Base-by-base conservation (phyloP, 2,888 invertebrate species). In the Spilarctia lutea region DNA sequence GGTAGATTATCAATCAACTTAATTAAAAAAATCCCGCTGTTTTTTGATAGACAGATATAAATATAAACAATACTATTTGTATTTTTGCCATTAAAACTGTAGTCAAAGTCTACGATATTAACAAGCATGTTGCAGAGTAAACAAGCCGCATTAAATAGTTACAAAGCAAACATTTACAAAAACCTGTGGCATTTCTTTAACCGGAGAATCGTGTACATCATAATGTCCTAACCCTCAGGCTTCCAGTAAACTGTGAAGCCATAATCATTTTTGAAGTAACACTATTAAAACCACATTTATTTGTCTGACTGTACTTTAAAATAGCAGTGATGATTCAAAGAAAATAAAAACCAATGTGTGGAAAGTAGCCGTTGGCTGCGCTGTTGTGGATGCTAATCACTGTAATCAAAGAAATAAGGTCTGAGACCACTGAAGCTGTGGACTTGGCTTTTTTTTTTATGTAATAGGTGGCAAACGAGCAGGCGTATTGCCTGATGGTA, bases 321-420 rank as follows among this genome's bases (percentile, higher is more conserved):
- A 45, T 24, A n/a, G 27, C 60, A 71, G 79, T 69, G 77, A 75
- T 75, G 75, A 79, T 82, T 82, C 74, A 73, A 52, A 63, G 83
- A 75, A 77, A 35, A 73, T 1, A 45, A 67, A 74, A 80, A 84
- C 81, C 79, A 81, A 86, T 76, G 89, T 86, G 89, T 85, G 81
- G 88, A 89, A 82, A 87, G 83, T 83, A 82, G 87, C 89, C 88
- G 45, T 73, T 69, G 84, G 89, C 71, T 71, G 74, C n/a, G 7
- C 72, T n/a, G 73, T 71, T 42, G 72, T 52, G 35, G 48, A 35
- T 30, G n/a, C 75, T 85, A 86, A 89, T 87, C 81, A 86, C 86
- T 63, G 85, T 85, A 84, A 89, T 89, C 86, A 85, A 74, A 81
- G 72, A 83, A 86, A 86, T 70, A 81, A 81, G 77, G 75, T 70